These are phyloP conservation scores for Tubulanus polymorphus DNA, from an alignment of 2,888 invertebrate species.

Conservation along the genomic window DNA sequence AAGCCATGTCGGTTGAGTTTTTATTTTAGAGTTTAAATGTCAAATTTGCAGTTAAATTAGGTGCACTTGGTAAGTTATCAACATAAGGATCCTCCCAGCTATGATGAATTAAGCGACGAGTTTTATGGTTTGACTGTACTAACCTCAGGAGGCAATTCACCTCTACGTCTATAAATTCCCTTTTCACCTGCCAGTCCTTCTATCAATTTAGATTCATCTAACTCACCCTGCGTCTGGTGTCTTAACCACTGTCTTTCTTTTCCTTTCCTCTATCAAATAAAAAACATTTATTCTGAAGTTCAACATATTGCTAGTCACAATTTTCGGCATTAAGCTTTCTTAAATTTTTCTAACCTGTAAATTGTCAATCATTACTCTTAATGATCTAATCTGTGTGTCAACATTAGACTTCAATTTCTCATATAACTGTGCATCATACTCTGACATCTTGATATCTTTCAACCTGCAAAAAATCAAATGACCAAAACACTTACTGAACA, in stretches of 20 bases:
- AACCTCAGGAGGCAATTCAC: constrained; percentile 78
- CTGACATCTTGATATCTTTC: constrained; percentile 90
- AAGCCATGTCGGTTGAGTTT: too few relatives aligned
- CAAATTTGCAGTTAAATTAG: too few relatives aligned
- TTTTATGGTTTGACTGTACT: not conserved
- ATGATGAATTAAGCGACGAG: too few relatives aligned
- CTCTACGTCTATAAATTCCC: constrained; percentile 78
- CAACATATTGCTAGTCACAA: not conserved
- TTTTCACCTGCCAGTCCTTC: constrained; percentile 89
- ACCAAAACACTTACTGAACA: too few relatives aligned
- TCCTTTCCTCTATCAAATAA: constrained; percentile 66
- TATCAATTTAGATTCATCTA: constrained; percentile 91
- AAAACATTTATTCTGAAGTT: not conserved
- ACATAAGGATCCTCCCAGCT: too few relatives aligned
- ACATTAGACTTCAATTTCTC: constrained; percentile 71
- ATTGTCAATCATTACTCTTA: constrained; percentile 77
- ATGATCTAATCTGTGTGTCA: constrained; percentile 72
- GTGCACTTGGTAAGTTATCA: too few relatives aligned
- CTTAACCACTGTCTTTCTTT: constrained; percentile 91
- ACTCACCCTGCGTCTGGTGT: constrained; percentile 90
- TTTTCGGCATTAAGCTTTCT: not conserved
- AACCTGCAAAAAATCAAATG: constrained; percentile 57
- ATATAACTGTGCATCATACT: constrained; percentile 85
- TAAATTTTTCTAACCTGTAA: constrained; percentile 61
- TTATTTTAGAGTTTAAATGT: too few relatives aligned